A percentile compares a stretch with the other conserved stretches of the same genome.
phyloP scores from a whole-genome alignment of 2,113 vertebrate species.

The Spilogale gracilis region DNA sequence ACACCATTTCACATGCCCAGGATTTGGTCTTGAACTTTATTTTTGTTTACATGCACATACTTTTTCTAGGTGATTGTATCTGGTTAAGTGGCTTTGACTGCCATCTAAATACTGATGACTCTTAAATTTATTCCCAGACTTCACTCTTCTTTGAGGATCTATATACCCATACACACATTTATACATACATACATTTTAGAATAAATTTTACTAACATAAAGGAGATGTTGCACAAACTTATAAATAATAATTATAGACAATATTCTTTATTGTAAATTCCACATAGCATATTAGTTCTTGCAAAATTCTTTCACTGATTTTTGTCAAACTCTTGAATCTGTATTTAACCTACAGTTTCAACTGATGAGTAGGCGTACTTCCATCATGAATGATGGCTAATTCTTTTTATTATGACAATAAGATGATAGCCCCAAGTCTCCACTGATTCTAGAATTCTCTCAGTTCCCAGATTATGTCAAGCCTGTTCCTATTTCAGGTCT shows the following conservation, averaged over 20 bases:
- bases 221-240: not conserved
- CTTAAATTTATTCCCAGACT: not conserved
- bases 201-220: not conserved
- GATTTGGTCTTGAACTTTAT: not conserved
- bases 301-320: not conserved
- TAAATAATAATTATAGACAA: not conserved
- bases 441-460: not conserved
- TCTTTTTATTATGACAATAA: not conserved
- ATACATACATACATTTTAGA: not conserved
- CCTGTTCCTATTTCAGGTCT: not conserved
- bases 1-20: not conserved
- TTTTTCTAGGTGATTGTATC: conserved; percentile 17
- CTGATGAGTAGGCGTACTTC: not conserved
- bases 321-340: not conserved
- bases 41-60: not conserved
- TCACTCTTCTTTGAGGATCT: not conserved
- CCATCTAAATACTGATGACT: not conserved
- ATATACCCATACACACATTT: not conserved
- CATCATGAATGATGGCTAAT: not conserved
- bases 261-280: not conserved
- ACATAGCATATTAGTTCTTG: not conserved
- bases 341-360: not conserved
- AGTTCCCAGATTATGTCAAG: not conserved
- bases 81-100: not conserved
- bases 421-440: not conserved